Percentiles rank a stretch among this genome's conserved stretches.
Evolutionary conservation across 2,888 invertebrate genomes (phyloP).

Genomic region (Tetranychus truncatus): DNA sequence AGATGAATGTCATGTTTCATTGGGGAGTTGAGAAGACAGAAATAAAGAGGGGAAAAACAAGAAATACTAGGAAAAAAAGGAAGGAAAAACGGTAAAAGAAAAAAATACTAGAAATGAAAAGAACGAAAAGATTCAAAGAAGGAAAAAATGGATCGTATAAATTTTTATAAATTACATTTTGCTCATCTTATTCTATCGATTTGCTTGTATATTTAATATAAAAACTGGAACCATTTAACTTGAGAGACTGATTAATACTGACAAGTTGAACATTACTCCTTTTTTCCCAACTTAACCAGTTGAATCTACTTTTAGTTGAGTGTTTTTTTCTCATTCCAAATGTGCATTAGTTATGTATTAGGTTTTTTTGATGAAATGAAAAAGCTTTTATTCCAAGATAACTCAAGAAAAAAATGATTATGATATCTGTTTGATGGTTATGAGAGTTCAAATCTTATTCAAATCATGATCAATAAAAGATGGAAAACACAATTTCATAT

Average conservation of each 20-base stretch:
- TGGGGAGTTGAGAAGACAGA: background rate
- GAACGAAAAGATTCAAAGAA: background rate
- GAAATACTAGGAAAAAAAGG: background rate
- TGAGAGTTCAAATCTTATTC: background rate
- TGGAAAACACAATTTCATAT: too few species aligned
- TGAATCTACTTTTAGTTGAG: background rate
- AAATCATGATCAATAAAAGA: too few species aligned
- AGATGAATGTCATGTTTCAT: background rate
- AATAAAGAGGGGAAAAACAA: background rate
- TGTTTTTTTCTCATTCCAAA: too few species aligned
- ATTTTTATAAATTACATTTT: background rate
- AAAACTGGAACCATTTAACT: background rate
- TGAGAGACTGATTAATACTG: background rate
- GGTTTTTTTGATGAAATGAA: background rate
- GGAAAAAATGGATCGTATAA: background rate
- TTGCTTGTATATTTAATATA: background rate
- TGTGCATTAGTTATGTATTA: too few species aligned
- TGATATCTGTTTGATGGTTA: constrained; percentile 10
- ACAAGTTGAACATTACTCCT: constrained; percentile 14
- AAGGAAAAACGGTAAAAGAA: background rate
- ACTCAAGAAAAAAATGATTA: background rate
- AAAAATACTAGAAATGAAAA: background rate
- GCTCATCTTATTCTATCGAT: background rate
- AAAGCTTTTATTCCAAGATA: background rate
- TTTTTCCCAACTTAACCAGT: constrained; percentile 19